Conservation (phyloP, 1,140 invertebrate species). For the Drosophila prosaltans region DNA sequence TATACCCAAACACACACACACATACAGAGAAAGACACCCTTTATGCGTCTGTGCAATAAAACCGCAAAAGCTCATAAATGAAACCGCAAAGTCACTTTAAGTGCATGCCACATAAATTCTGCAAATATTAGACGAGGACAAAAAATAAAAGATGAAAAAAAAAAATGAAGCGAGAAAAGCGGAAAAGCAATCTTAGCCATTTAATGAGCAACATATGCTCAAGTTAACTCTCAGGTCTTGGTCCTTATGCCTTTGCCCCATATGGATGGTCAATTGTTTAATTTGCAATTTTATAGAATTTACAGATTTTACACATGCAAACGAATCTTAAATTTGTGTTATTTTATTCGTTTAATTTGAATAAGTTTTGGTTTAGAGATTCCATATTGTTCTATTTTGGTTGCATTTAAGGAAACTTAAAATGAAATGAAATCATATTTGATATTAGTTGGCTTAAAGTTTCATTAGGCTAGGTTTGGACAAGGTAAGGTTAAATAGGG, state of each 20-base stretch:
- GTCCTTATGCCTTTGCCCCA: background rate
- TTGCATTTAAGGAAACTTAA: too few species aligned
- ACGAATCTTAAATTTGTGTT: too few species aligned
- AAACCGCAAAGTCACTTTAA: constrained; percentile 72
- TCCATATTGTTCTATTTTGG: too few species aligned
- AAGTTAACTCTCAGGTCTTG: background rate
- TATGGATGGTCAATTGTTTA: constrained; percentile 2
- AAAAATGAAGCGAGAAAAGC: background rate
- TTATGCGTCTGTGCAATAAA: constrained; percentile 19
- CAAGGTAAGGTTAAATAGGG: background rate
- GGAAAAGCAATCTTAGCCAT: constrained; percentile 9
- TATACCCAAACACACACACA: background rate
- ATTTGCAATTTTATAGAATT: background rate
- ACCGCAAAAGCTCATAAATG: constrained; percentile 73
- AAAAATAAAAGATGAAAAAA: background rate
- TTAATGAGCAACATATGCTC: constrained; percentile 37
- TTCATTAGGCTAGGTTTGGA: too few species aligned
- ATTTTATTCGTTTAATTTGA: too few species aligned
- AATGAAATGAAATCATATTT: too few species aligned
- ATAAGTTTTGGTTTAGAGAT: too few species aligned
- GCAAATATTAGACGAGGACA: constrained; percentile 29
- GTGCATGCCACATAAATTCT: constrained; percentile 62
- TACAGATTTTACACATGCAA: background rate
- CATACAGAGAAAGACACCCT: background rate
- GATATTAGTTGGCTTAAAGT: too few species aligned